Evolutionary conservation across 2,797 vertebrate species (phyloP).

Genomic region (Pantherophis alleghaniensis): DNA sequence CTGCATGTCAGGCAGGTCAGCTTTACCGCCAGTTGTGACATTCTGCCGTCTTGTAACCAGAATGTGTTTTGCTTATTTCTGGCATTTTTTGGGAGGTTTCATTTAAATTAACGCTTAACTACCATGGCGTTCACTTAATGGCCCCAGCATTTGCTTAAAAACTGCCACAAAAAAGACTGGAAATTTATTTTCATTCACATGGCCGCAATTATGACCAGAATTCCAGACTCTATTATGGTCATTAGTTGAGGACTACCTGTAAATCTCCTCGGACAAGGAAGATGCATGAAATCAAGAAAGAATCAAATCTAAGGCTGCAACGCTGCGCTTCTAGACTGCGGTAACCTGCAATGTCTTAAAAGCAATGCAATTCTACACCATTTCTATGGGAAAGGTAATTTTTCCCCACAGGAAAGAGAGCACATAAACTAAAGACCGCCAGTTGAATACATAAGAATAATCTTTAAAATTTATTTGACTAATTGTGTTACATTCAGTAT

Average conservation of each 20-base stretch:
- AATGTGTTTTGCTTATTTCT: neutral
- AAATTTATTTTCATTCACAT: neutral
- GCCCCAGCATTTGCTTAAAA: neutral
- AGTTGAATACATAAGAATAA: slow-evolving; percentile 78
- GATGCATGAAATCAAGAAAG: neutral
- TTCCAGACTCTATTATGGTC: neutral
- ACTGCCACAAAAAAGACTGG: neutral
- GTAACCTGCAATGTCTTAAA: neutral
- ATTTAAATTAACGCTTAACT: neutral
- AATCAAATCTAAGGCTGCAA: neutral
- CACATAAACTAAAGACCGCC: slow-evolving; percentile 21
- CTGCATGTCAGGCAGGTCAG: neutral
- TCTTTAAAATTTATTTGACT: slow-evolving; percentile 94
- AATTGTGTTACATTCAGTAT: slow-evolving; percentile 93
- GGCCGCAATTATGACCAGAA: neutral
- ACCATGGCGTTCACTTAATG: neutral
- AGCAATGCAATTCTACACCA: neutral
- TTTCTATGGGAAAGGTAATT: neutral
- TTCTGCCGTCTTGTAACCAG: neutral
- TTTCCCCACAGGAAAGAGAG: neutral
- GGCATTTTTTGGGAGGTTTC: neutral
- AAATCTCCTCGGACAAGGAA: neutral
- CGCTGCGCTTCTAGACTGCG: neutral
- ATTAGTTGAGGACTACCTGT: neutral
- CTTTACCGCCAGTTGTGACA: neutral